These are phyloP conservation scores for Plumapathes pennacea DNA, from an alignment of 92 coral and sea anemone genomes.

Conservation along the genomic window DNA sequence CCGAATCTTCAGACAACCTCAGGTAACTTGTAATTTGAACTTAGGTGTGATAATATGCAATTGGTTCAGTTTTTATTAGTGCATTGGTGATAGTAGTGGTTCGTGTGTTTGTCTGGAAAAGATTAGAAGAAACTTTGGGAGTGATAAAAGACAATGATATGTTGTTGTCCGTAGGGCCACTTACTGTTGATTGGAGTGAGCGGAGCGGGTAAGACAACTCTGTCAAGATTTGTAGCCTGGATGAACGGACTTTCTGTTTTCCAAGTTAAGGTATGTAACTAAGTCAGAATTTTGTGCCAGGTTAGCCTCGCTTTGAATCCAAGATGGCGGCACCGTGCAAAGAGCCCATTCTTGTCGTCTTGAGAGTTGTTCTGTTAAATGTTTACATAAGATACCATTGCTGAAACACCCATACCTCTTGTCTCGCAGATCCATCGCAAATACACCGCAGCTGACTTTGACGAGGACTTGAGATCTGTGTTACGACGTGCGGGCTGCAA, in stretches of 20 bases:
- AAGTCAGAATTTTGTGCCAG: neutral
- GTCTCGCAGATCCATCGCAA: slow-evolving; percentile 90
- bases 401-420: neutral
- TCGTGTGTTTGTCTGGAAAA: too few species aligned
- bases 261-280: slow-evolving; percentile 90
- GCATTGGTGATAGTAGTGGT: too few species aligned
- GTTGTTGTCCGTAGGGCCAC: slow-evolving; percentile 67
- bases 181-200: slow-evolving; percentile 95
- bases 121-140: too few species aligned
- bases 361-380: neutral
- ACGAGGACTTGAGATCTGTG: slow-evolving; percentile 91
- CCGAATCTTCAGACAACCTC: slow-evolving; percentile 96
- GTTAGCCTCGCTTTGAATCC: neutral
- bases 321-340: neutral
- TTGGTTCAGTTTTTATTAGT: neutral
- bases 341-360: too few species aligned
- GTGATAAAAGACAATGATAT: too few species aligned
- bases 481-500: slow-evolving; percentile 96
- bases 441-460: slow-evolving; percentile 89
- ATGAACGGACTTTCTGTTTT: slow-evolving; percentile 98
- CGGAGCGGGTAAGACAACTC: slow-evolving; percentile 98
- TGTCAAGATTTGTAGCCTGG: slow-evolving; percentile 99
- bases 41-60: neutral
- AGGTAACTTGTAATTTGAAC: slow-evolving; percentile 57
- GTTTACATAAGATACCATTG: neutral